Evolutionary conservation across 2,888 invertebrate genomes (phyloP).

Genomic region (Parnassius mnemosyne): DNA sequence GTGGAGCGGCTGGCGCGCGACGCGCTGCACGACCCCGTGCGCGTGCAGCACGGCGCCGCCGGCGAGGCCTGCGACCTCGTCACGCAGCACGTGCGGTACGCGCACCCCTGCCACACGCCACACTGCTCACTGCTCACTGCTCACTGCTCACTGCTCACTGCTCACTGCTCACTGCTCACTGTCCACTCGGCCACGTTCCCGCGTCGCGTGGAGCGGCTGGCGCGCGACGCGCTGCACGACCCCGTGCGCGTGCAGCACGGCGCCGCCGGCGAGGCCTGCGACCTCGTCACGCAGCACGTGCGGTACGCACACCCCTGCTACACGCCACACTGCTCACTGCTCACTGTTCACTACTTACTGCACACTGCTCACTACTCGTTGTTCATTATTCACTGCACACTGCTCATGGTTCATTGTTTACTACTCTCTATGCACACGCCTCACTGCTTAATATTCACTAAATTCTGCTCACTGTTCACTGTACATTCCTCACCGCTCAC

Average conservation of each 20-base stretch:
- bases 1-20: slow-evolving; percentile 97
- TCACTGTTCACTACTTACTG: too few relatives aligned
- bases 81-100: slow-evolving; percentile 84
- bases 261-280: slow-evolving; percentile 95
- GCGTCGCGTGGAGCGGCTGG: slow-evolving; percentile 94
- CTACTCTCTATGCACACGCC: too few relatives aligned
- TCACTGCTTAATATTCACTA: background rate
- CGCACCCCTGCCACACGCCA: too few relatives aligned
- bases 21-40: slow-evolving; percentile 95
- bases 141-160: too few relatives aligned
- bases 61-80: slow-evolving; percentile 98
- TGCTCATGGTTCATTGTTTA: too few relatives aligned
- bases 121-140: too few relatives aligned
- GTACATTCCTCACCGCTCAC: too few relatives aligned
- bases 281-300: slow-evolving; percentile 93
- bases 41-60: slow-evolving; percentile 95
- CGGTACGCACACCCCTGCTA: background rate
- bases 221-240: slow-evolving; percentile 95
- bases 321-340: too few relatives aligned
- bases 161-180: too few relatives aligned
- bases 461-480: too few relatives aligned
- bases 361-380: too few relatives aligned
- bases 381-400: too few relatives aligned
- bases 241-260: slow-evolving; percentile 98
- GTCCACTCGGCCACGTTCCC: slow-evolving; percentile 99